Evolutionary conservation across 2,113 vertebrate genomes (phyloP), one percentile per base, ranked within the genome.

Genomic region (Carettochelys insculpta): DNA sequence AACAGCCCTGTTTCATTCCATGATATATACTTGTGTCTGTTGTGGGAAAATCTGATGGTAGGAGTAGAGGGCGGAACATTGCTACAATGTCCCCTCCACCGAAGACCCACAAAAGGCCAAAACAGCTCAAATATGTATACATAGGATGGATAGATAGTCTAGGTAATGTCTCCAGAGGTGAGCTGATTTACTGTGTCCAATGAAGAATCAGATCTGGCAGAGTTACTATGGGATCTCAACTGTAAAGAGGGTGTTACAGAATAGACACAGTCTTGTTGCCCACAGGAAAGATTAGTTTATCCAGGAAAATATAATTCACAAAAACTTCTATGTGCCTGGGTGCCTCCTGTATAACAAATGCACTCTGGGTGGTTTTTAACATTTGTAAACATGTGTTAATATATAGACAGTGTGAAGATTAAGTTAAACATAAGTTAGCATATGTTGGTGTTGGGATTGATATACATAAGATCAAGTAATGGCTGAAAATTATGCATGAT

Each of bases 141-240:
- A 47, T 0, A 0, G 75, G 61, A 68, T 58, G 79, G 6, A 47
- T 48, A 56, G 58, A 19, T 61, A 50, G 45, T 20, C 1, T 1
- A n/a, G 58, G 81, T 41, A 2, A 1, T 56, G 51, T 27, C 71
- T 3, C 34, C 61, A 68, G 19, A 68, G 34, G 19, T 68, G n/a
- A 38, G n/a, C 61, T 68, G n/a, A 68, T 68, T 20, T 68, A 68
- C 17, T 19, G 38, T 20, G 5, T 38, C 61, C 61, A 38, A 16
- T 68, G 17, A 68, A n/a, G 61, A 68, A 38, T 68, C n/a, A 38
- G 8, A 38, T 19, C 34, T 68, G 34, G 34, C 61, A 38, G 19
- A 31, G n/a, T 68, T 68, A 19, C 11, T 68, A 68, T 68, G 61
- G 9, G n/a, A 19, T 68, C 61, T 19, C n/a, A 68, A 68, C 8